phyloP scores from a whole-genome alignment of 2,888 invertebrate genomes.

The Julus scanicus region DNA sequence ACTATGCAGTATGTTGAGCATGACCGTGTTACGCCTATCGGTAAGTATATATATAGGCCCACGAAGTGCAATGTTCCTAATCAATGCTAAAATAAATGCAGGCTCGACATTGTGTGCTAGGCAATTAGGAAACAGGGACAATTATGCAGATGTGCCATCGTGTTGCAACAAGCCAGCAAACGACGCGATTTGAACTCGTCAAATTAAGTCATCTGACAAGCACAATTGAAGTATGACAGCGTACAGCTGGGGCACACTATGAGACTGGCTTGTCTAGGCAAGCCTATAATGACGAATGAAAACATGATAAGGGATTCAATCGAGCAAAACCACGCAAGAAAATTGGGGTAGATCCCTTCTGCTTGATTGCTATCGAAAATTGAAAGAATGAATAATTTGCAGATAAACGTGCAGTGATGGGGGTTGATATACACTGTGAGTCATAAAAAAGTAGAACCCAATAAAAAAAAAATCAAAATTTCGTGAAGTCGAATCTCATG shows the following conservation, averaged over 20 bases:
- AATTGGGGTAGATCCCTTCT: background rate
- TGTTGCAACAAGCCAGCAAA: background rate
- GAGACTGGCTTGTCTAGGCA: background rate
- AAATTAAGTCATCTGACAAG: conserved; percentile 30
- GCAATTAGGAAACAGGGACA: conserved; percentile 19
- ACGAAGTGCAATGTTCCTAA: background rate
- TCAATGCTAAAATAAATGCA: conserved; percentile 23
- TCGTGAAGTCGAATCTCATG: too few relatives aligned
- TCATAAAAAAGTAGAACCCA: too few relatives aligned
- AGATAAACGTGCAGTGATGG: background rate
- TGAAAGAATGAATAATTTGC: too few relatives aligned
- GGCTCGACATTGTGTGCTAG: background rate
- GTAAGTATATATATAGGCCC: background rate
- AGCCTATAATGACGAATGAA: background rate
- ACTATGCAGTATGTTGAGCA: too few relatives aligned
- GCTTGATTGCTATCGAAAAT: background rate
- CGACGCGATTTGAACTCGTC: conserved; percentile 14
- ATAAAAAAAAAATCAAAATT: too few relatives aligned
- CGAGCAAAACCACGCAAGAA: background rate
- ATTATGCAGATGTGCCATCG: conserved; percentile 27
- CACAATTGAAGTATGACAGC: conserved; percentile 20
- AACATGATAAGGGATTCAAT: background rate
- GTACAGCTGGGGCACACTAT: background rate
- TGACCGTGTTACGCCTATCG: too few relatives aligned
- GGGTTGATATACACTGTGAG: too few relatives aligned